phyloP scores from a whole-genome alignment of 2,888 invertebrate genomes.

The Drosophila borealis region DNA sequence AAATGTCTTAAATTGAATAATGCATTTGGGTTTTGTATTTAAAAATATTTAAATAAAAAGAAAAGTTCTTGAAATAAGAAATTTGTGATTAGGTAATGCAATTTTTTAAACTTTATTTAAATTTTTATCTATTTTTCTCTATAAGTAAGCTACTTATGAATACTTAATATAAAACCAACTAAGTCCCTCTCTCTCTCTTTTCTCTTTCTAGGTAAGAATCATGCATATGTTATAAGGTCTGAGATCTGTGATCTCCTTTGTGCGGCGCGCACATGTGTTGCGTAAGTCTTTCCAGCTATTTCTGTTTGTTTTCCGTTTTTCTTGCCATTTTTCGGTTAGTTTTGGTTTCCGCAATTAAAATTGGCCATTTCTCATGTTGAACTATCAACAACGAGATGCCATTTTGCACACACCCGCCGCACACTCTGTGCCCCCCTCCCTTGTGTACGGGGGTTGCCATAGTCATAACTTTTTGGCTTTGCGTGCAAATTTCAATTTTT shows the following conservation, averaged over 20 bases:
- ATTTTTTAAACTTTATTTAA: background rate
- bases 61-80: background rate
- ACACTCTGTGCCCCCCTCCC: background rate
- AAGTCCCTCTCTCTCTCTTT: constrained; percentile 25
- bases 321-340: constrained; percentile 20
- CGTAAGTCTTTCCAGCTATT: constrained; percentile 60
- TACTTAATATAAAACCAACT: constrained; percentile 34
- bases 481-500: constrained; percentile 79
- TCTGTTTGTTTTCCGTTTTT: constrained; percentile 16
- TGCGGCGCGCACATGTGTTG: constrained; percentile 37
- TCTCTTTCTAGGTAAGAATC: constrained; percentile 72
- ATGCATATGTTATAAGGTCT: background rate
- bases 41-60: background rate
- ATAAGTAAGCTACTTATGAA: constrained; percentile 6
- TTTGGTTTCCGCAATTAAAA: constrained; percentile 74
- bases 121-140: background rate
- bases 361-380: constrained; percentile 64
- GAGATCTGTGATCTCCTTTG: constrained; percentile 7
- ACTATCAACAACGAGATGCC: constrained; percentile 60
- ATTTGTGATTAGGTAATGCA: background rate
- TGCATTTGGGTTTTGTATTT: background rate
- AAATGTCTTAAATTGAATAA: background rate
- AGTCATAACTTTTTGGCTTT: constrained; percentile 66
- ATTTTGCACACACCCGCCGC: constrained; percentile 22
- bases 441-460: background rate